Conservation (phyloP, 1,140 invertebrate genomes). For the Steinernema khuongi region DNA sequence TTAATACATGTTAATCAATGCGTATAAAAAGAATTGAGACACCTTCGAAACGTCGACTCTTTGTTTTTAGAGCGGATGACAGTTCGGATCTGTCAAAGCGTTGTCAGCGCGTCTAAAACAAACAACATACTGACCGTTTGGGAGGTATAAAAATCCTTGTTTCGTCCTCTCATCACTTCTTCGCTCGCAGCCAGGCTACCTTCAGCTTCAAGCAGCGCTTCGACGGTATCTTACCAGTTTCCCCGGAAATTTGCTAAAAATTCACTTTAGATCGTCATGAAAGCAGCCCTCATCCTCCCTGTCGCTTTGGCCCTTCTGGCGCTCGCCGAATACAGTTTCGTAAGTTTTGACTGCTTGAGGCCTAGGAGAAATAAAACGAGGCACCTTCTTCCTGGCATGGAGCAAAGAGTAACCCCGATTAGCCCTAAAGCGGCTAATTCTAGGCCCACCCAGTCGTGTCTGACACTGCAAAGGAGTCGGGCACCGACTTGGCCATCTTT, state of each 20-base stretch:
- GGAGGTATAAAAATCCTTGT: neutral
- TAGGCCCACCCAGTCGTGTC: neutral
- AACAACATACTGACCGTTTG: neutral
- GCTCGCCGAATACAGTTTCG: neutral
- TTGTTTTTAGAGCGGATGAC: neutral
- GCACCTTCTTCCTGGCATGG: too few species aligned
- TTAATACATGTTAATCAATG: too few species aligned
- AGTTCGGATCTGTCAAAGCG: neutral
- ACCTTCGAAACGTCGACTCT: neutral
- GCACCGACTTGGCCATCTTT: neutral
- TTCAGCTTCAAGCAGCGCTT: neutral
- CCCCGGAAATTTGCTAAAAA: neutral
- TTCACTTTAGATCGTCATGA: conserved; percentile 1
- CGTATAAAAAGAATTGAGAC: too few species aligned
- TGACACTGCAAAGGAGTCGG: neutral
- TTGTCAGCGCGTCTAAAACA: neutral
- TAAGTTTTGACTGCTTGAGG: neutral
- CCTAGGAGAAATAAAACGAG: too few species aligned
- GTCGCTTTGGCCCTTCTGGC: neutral
- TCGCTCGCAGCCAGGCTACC: neutral
- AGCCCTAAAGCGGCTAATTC: too few species aligned
- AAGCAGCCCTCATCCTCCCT: conserved; percentile 14
- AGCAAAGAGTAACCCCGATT: too few species aligned
- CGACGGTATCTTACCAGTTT: neutral
- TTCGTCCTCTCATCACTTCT: neutral